These are phyloP conservation scores for Ammodytes marinus DNA, from an alignment of 2,113 vertebrate genomes.

Conservation along the genomic window DNA sequence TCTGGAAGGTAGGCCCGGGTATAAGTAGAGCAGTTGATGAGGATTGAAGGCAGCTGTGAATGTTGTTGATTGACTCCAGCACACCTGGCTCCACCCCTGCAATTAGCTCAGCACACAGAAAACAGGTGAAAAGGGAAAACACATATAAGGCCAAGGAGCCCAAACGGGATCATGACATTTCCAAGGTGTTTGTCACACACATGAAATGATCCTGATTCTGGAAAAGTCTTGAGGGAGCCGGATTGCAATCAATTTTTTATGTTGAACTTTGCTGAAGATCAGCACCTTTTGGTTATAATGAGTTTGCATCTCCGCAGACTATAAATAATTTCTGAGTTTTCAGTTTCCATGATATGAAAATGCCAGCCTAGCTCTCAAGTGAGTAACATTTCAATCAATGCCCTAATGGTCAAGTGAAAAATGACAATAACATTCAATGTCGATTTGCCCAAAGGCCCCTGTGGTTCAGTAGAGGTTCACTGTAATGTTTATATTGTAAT, in stretches of 20 bases:
- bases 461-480: constrained; percentile 43
- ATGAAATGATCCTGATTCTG: constrained; percentile 18
- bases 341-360: constrained; percentile 60
- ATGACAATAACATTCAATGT: constrained; percentile 68
- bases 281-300: constrained; percentile 66
- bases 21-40: too few relatives aligned
- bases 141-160: too few relatives aligned
- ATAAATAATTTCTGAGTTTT: constrained; percentile 58
- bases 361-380: constrained; percentile 54
- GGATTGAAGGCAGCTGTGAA: too few relatives aligned
- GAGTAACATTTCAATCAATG: constrained; percentile 68
- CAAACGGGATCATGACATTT: too few relatives aligned
- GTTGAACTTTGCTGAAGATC: constrained; percentile 62
- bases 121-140: too few relatives aligned
- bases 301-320: constrained; percentile 56
- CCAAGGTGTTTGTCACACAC: constrained; percentile 25
- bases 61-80: too few relatives aligned
- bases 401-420: constrained; percentile 59
- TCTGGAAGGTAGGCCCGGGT: too few relatives aligned
- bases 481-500: constrained; percentile 42
- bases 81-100: too few relatives aligned
- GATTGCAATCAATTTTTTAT: constrained; percentile 56
- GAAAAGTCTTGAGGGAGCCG: constrained; percentile 33
- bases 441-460: constrained; percentile 47
- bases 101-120: too few relatives aligned